Evolutionary conservation across 1,140 invertebrate genomes (phyloP), one percentile per base, ranked within the genome.

Genomic region (Dendroctonus valens): DNA sequence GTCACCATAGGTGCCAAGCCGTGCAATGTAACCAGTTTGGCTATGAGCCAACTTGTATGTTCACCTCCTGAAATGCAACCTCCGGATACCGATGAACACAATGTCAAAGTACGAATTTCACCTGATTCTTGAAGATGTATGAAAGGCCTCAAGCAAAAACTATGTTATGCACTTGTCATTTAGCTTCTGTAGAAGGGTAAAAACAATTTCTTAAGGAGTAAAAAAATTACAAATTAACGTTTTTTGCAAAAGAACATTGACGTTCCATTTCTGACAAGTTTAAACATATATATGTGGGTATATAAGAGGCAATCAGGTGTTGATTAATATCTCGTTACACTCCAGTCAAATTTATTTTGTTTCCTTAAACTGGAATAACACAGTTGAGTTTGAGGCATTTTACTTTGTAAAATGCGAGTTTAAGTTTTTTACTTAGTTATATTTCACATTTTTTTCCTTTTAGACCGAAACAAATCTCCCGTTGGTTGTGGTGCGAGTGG

Each of bases 21-120:
- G 5, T 98, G 96, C 75, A 98, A 97, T 81, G 91, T 98, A 2
- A 97, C 95, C 3, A 95, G 94, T 48, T 80, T 98, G 7, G 93
- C 93, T 0, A 84, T 89, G 71, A 90, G 87, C 14, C 94, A 97
- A 76, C 80, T 98, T 6, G 88, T 96, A 11, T 99, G 96, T 74
- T 89, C 89, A 15, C 94, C 94, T 8, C 94, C 94, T 3, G 89
- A 91, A 73, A 81, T 86, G 50, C 90, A 93, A 73, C 96, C 96
- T n/a, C 74, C 84, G 4, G 86, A 89, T 46, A 96, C 91, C 5
- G 93, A 96, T 80, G 93, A 96, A 79, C 86, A 88, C 76, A 92
- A 91, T 11, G 80, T 89, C 37, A 87, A 87, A 77, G 83, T 84
- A 68, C 73, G 9, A 50, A 8, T 14, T 5, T 15, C 42, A 26